Conservation (phyloP, 37 sponge, comb jelly and placozoan genomes). For the Oopsacas minuta region DNA sequence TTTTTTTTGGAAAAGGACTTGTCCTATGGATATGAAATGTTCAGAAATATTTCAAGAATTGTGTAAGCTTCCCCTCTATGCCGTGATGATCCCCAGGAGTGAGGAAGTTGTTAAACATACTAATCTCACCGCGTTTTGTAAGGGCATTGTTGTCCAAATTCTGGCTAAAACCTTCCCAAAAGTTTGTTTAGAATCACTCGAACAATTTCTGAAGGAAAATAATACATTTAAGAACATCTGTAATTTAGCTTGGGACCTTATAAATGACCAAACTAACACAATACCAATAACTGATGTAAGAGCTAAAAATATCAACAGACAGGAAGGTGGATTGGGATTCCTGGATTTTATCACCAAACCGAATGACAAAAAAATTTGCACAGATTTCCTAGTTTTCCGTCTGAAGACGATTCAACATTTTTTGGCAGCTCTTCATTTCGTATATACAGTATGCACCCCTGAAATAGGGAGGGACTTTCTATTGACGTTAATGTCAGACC, state of each 20-base stretch:
- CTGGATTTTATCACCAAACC: not conserved
- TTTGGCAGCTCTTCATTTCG: slow-evolving; percentile 3
- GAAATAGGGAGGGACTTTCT: not conserved
- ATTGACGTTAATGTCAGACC: not conserved
- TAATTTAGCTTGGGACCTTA: not conserved
- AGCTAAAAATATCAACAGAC: not conserved
- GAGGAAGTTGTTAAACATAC: not conserved
- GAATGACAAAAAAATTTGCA: not conserved
- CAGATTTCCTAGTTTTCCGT: not conserved
- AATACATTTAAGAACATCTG: not conserved
- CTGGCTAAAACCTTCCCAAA: not conserved
- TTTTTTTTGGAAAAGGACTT: not conserved
- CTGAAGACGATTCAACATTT: not conserved
- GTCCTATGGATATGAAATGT: slow-evolving; percentile 10
- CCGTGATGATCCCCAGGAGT: not conserved
- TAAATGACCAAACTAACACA: not conserved
- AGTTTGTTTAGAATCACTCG: not conserved
- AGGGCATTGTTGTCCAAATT: not conserved
- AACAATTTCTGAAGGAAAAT: not conserved
- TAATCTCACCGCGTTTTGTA: not conserved
- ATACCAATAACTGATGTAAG: not conserved
- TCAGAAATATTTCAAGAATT: slow-evolving; percentile 3
- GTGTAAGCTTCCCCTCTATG: not conserved
- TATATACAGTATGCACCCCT: not conserved
- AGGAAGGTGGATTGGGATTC: not conserved